Base-by-base conservation (phyloP, 2,888 invertebrate genomes). In the Melanophora roralis region DNA sequence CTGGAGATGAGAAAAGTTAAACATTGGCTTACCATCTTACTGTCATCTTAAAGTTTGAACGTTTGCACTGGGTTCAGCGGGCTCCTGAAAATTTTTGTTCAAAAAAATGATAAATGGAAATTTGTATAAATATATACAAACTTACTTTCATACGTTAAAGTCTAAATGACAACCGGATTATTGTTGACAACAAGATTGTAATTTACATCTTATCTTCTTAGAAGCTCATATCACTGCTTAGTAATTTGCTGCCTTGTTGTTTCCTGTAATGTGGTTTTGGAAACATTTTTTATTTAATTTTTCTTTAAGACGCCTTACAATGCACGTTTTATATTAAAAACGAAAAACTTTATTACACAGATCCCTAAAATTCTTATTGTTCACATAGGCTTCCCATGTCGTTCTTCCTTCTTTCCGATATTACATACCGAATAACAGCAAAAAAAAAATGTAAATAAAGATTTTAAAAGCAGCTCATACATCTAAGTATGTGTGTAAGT, bases 181-280 rank as follows among this genome's bases (percentile, higher is more conserved):
- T 71, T 79, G 65, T 75, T 71, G 59, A 60, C 60, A 79, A 79
- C 65, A 45, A 74, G 53, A 32, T 65, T 55, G 65, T 74, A 65
- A 74, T 74, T 71, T 71, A 60, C 64, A 60, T 19, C 32, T 40
- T 62, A 55, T 51, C 51, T 75, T 53, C 21, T 49, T 14, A 9
- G 38, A 14, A 51, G 57, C 38, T 12, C 64, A 51, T 27, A 23
- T 40, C 32, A 16, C 1, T 32, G 38, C 14, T 59, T 5, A 21
- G 12, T 27, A 23, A 36, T 5, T 32, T 49, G 12, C 14, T 59
- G 21, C 32, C 45, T 53, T 53, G 27, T 3, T 51, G 55, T 36
- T 55, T 40, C 21, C 27, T 27, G 27, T 40, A 19, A 36, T 57
- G 19, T 40, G 23, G 16, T 59, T 32, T 6, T 51, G 14, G 2